These are phyloP conservation scores for Leptopilina clavipes DNA, from an alignment of 1,140 invertebrate species.

Conservation along the genomic window DNA sequence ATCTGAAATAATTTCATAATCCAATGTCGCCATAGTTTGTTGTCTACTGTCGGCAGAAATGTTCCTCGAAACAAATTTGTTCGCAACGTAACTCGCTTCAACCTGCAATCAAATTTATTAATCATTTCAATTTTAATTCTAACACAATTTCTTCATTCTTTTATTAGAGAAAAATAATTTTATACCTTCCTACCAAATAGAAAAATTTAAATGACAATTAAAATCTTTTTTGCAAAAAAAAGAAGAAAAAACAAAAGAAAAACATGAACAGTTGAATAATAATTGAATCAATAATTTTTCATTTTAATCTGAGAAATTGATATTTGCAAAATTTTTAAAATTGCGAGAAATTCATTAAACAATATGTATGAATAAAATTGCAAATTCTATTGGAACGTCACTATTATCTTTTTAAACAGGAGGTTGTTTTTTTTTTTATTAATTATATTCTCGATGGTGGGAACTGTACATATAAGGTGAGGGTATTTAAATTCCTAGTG, in stretches of 20 bases:
- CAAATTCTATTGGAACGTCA: background rate
- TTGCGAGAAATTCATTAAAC: background rate
- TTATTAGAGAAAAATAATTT: too few species aligned
- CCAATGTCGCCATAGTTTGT: slow-evolving; percentile 67
- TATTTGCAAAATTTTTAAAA: too few species aligned
- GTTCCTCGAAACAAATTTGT: slow-evolving; percentile 62
- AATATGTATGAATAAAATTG: background rate
- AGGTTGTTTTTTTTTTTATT: background rate
- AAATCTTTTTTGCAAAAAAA: too few species aligned
- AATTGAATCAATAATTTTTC: too few species aligned
- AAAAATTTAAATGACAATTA: too few species aligned
- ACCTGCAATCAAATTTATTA: slow-evolving; percentile 60
- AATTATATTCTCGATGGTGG: slow-evolving; percentile 6
- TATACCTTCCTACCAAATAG: too few species aligned
- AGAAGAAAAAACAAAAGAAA: too few species aligned
- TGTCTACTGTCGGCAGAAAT: slow-evolving; percentile 69
- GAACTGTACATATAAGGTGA: background rate
- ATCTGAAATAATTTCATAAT: slow-evolving; percentile 77
- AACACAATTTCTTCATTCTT: too few species aligned
- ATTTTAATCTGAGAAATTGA: too few species aligned
- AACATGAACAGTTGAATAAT: too few species aligned
- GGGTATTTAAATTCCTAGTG: background rate
- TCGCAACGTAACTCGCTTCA: slow-evolving; percentile 67
- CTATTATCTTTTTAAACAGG: background rate
- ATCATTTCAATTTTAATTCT: background rate